Percentiles rank a stretch among this genome's conserved stretches.
phyloP scores from a whole-genome alignment of 2,797 vertebrate species.

The Oceanodroma leucorhoa region DNA sequence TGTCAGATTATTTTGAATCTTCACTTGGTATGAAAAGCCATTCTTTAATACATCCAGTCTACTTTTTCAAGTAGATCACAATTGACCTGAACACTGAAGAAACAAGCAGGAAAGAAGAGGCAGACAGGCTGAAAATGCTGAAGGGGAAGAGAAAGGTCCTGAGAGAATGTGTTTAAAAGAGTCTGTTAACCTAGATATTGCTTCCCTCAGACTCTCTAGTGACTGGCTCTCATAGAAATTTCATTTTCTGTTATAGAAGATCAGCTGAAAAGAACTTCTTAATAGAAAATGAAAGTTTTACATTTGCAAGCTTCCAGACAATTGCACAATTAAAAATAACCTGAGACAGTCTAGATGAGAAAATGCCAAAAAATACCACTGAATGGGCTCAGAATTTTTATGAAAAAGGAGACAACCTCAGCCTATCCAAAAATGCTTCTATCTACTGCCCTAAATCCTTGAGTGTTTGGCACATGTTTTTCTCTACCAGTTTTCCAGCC shows the following conservation, averaged over 20 bases:
- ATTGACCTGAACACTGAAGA: not conserved
- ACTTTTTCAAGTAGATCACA: slow-evolving; percentile 5
- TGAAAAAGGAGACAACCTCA: not conserved
- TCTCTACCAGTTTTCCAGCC: not conserved
- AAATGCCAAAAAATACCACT: not conserved
- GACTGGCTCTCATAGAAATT: slow-evolving; percentile 44
- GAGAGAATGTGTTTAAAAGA: slow-evolving; percentile 11
- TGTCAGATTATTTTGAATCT: not conserved
- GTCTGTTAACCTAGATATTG: slow-evolving; percentile 34
- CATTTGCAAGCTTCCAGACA: slow-evolving; percentile 2
- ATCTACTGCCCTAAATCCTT: not conserved
- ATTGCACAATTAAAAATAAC: slow-evolving; percentile 45
- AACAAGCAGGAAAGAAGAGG: not conserved
- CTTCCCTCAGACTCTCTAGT: slow-evolving; percentile 13
- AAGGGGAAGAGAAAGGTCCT: not conserved
- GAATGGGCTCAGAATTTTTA: not conserved
- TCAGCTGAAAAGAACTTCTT: slow-evolving; percentile 43
- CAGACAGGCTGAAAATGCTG: slow-evolving; percentile 16
- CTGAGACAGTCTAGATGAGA: not conserved
- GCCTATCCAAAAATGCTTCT: not conserved
- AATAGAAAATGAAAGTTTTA: slow-evolving; percentile 49
- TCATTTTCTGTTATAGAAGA: slow-evolving; percentile 47
- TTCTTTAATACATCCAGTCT: not conserved
- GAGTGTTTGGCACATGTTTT: not conserved
- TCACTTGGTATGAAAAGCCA: not conserved